These are phyloP conservation scores for Lagopus leucura DNA, from an alignment of 2,113 vertebrate species.

Conservation along the genomic window DNA sequence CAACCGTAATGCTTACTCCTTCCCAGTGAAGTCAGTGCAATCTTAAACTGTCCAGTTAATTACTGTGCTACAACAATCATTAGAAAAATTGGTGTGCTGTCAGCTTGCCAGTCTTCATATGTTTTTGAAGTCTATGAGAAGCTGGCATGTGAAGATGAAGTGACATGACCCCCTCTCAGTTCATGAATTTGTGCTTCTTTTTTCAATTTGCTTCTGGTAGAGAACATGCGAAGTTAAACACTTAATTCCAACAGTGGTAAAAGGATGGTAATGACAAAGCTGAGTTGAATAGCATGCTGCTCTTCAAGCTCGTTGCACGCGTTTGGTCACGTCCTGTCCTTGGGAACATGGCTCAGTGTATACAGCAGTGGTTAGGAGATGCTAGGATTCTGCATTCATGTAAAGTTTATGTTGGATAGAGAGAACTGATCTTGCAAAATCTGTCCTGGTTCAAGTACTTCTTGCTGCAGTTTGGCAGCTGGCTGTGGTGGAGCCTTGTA, in stretches of 20 bases:
- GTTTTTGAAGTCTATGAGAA: background rate
- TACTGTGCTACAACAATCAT: background rate
- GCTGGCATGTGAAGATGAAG: background rate
- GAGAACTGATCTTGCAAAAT: background rate
- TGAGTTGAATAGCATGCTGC: background rate
- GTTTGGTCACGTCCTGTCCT: background rate
- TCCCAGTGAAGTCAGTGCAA: background rate
- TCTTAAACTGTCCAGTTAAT: background rate
- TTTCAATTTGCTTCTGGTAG: background rate
- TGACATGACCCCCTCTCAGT: background rate
- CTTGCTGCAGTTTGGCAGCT: background rate
- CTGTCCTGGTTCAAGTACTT: background rate
- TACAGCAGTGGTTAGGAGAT: background rate
- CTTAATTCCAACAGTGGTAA: background rate
- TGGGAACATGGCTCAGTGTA: background rate
- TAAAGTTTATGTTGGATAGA: background rate
- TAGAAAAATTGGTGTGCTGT: background rate
- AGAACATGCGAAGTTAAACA: background rate
- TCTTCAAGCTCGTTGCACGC: background rate
- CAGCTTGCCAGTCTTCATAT: background rate
- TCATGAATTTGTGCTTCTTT: background rate
- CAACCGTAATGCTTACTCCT: background rate
- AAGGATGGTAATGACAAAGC: accelerated
- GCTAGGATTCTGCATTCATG: background rate
- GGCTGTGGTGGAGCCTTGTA: background rate